Conservation (phyloP, 2,797 vertebrate species). For the Hydrolagus colliei region DNA sequence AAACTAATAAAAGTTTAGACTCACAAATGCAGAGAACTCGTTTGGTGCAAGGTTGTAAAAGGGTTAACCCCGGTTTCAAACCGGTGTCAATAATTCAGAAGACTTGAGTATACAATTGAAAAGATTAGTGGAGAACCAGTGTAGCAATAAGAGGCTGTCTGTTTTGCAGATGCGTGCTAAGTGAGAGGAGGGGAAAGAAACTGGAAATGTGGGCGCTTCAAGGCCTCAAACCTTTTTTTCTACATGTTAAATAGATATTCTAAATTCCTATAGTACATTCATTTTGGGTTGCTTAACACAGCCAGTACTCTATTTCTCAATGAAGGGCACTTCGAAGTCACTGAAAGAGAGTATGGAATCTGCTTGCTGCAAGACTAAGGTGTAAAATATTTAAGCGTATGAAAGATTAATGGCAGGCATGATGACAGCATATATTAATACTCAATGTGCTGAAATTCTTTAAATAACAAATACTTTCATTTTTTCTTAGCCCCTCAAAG, state of each 20-base stretch:
- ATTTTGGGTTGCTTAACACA: neutral
- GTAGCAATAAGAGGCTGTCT: neutral
- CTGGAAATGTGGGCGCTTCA: neutral
- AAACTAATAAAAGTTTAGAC: too few species aligned
- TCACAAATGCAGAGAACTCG: too few species aligned
- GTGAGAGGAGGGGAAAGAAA: neutral
- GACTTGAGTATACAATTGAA: neutral
- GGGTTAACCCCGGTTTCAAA: too few species aligned
- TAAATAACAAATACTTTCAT: slow-evolving; percentile 27
- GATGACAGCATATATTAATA: slow-evolving; percentile 23
- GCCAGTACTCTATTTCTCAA: neutral
- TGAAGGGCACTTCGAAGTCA: neutral
- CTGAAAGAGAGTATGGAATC: neutral
- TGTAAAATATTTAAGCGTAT: slow-evolving; percentile 30
- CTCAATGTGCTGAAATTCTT: slow-evolving; percentile 27
- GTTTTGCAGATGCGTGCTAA: neutral
- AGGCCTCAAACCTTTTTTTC: neutral
- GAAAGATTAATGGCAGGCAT: slow-evolving; percentile 23
- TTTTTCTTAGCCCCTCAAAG: neutral
- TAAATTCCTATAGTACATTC: neutral
- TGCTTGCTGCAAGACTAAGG: slow-evolving; percentile 19
- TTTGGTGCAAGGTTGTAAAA: too few species aligned
- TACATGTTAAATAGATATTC: neutral
- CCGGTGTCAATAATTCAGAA: neutral
- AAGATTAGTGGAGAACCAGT: neutral